Evolutionary conservation across 2,113 vertebrate species (phyloP).

Genomic region (Ancistrus triradiatus): DNA sequence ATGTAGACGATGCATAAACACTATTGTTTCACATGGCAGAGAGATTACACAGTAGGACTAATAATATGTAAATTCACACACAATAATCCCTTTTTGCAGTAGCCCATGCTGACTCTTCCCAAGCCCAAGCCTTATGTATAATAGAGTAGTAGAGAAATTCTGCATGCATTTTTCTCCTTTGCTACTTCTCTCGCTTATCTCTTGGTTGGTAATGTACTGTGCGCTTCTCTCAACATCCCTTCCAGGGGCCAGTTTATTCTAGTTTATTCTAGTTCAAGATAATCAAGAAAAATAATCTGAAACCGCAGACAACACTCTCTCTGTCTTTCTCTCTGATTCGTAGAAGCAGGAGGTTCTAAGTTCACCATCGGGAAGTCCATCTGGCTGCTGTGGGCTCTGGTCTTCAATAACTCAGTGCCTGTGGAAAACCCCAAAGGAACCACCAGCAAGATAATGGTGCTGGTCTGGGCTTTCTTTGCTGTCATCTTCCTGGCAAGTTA

Average conservation of each 20-base stretch:
- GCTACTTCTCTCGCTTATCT: too few species aligned
- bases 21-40: background rate
- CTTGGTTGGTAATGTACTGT: too few species aligned
- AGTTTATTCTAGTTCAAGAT: too few species aligned
- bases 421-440: conserved; percentile 94
- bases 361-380: conserved; percentile 94
- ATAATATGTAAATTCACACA: conserved; percentile 10
- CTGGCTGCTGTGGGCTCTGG: conserved; percentile 85
- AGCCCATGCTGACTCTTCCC: conserved; percentile 17
- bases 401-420: conserved; percentile 94
- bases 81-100: conserved; percentile 18
- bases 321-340: background rate
- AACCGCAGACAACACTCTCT: background rate
- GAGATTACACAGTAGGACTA: conserved; percentile 2
- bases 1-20: background rate
- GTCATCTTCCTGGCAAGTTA: conserved; percentile 96
- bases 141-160: conserved; percentile 30
- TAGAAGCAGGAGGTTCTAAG: conserved; percentile 78
- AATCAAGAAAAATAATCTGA: too few species aligned
- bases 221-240: too few species aligned
- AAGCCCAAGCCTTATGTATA: conserved; percentile 33
- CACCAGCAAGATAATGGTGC: conserved; percentile 96
- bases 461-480: conserved; percentile 95
- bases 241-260: background rate
- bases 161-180: conserved; percentile 11